phyloP scores from a whole-genome alignment of 2,113 vertebrate genomes.

The Ophiodon elongatus region DNA sequence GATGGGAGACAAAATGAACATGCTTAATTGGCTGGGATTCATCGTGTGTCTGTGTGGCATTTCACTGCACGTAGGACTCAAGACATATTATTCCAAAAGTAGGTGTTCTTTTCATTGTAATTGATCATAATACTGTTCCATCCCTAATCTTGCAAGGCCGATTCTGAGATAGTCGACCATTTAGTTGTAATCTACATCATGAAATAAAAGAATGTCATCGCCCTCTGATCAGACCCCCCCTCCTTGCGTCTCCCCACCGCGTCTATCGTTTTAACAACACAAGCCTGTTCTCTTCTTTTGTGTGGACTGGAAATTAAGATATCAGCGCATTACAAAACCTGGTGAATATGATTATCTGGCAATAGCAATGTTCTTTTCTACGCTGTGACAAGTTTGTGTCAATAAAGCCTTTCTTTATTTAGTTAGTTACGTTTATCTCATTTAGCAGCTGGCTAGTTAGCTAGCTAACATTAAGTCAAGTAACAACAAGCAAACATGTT shows the following conservation, averaged over 20 bases:
- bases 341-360: no score
- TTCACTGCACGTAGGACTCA: slow-evolving; percentile 91
- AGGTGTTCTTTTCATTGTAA: slow-evolving; percentile 33
- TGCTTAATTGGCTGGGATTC: slow-evolving; percentile 94
- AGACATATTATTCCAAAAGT: slow-evolving; percentile 90
- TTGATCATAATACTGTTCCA: not conserved
- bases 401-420: not conserved
- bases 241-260: no score
- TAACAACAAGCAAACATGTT: not conserved
- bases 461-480: not conserved
- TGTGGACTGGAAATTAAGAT: no score
- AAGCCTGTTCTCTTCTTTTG: no score
- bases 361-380: no score
- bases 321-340: no score
- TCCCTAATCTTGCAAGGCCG: no score
- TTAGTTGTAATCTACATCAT: not conserved
- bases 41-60: slow-evolving; percentile 92
- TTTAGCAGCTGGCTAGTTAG: not conserved
- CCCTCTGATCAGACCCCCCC: no score
- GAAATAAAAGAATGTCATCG: no score
- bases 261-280: no score
- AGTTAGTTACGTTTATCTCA: not conserved
- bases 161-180: not conserved
- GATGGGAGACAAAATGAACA: slow-evolving; percentile 89
- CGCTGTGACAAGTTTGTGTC: no score